Evolutionary conservation across 2,113 vertebrate genomes (phyloP), one percentile per base, ranked within the genome.

Genomic region (Cyphomyrus plagiostoma): DNA sequence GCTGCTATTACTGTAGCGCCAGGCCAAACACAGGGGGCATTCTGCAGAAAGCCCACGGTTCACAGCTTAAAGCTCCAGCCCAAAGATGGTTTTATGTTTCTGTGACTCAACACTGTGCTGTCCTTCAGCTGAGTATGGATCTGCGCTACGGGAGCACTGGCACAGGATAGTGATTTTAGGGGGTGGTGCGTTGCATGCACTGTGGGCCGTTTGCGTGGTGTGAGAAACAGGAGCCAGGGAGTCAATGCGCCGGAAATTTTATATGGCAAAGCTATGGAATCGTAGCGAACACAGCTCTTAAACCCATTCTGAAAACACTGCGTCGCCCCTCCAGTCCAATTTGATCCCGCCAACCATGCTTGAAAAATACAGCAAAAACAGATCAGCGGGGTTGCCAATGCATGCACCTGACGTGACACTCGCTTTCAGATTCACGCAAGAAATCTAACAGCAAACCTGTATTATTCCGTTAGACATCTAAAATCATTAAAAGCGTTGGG

Each of bases 21-120:
- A 46, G 48, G 45, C 88, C 88, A 88, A 88, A 88, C 45, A 88
- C 62, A 42, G 66, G 48, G 83, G 48, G 62, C 66, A 74, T 80
- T 88, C 45, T 88, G 88, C 66, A 88, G 45, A 77, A 66, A 88
- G 30, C 46, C 66, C 88, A 52, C 66, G 52, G 26, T 70, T 35
- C 88, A 88, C 66, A 88, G 66, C 48, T 77, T 80, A 74, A 58
- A 70, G n/a, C 58, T 74, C 58, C 87, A 50, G 23, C 56, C 87
- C 56, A 49, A 70, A 48, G 88, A 45, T 45, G 53, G 35, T 88
- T 66, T 23, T 23, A 88, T 45, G 15, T 26, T 66, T 66, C 17
- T 30, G 19, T 19, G 88, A 50, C 62, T 30, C 66, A 88, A 46
- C 62, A 80, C 26, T 10, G 15, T 26, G 15, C 46, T 10, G 26